phyloP scores from a whole-genome alignment of 2,888 invertebrate species.

The Pyrrhosoma nymphula region DNA sequence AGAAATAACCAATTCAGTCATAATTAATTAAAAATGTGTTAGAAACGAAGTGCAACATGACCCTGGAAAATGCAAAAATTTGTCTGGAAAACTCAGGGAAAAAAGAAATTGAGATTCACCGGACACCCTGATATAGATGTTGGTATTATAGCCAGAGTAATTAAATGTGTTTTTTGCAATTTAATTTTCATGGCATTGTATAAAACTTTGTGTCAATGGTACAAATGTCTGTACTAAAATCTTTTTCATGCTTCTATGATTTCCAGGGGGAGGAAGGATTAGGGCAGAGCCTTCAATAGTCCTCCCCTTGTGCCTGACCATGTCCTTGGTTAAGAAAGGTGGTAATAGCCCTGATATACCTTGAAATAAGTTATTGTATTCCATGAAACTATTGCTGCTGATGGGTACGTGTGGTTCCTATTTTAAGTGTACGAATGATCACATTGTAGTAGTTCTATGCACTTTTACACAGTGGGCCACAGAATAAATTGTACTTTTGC shows the following conservation, averaged over 20 bases:
- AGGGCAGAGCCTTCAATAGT: neutral
- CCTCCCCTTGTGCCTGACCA: neutral
- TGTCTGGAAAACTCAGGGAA: too few relatives aligned
- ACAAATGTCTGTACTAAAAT: neutral
- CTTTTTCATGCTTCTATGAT: neutral
- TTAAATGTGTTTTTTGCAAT: too few relatives aligned
- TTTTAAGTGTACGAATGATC: neutral
- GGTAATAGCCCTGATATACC: neutral
- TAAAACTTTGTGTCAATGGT: neutral
- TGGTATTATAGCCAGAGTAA: too few relatives aligned
- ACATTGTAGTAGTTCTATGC: neutral
- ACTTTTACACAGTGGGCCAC: neutral
- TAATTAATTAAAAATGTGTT: too few relatives aligned
- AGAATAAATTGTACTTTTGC: neutral
- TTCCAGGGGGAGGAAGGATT: constrained; percentile 3
- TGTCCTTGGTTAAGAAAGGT: neutral
- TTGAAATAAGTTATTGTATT: neutral
- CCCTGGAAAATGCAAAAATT: too few relatives aligned
- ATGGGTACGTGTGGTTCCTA: neutral
- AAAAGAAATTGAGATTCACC: too few relatives aligned
- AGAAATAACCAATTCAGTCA: too few relatives aligned
- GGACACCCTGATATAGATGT: too few relatives aligned
- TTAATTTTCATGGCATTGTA: neutral
- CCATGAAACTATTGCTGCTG: neutral
- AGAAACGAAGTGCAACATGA: too few relatives aligned